Evolutionary conservation across 2,888 invertebrate species (phyloP).

Genomic region (Unio delphinus): DNA sequence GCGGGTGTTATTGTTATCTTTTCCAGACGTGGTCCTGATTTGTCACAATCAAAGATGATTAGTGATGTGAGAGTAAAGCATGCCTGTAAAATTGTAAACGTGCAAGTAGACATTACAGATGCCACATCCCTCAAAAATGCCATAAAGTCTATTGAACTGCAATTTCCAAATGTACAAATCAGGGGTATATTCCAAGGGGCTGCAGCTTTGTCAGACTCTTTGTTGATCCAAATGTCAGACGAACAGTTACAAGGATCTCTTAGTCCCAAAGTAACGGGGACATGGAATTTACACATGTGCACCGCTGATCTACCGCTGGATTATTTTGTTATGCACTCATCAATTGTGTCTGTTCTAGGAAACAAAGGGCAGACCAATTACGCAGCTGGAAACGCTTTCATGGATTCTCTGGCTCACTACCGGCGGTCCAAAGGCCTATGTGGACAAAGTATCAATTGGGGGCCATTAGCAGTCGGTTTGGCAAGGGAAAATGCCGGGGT

Average conservation of each 20-base stretch:
- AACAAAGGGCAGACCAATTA: slow-evolving; percentile 53
- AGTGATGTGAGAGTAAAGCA: slow-evolving; percentile 7
- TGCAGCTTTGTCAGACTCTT: slow-evolving; percentile 39
- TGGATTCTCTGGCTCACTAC: slow-evolving; percentile 48
- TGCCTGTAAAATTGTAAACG: slow-evolving; percentile 20
- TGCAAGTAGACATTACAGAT: slow-evolving; percentile 40
- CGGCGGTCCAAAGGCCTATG: slow-evolving; percentile 31
- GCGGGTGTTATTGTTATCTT: slow-evolving; percentile 39
- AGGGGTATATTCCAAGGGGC: slow-evolving; percentile 55
- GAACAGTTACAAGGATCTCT: slow-evolving; percentile 31
- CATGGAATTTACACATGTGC: slow-evolving; percentile 49
- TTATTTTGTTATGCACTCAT: slow-evolving; percentile 54
- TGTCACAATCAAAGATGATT: slow-evolving; percentile 21
- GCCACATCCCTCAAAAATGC: slow-evolving; percentile 20
- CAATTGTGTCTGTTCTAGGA: slow-evolving; percentile 49
- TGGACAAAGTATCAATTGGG: slow-evolving; percentile 56
- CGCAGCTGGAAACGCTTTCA: slow-evolving; percentile 53
- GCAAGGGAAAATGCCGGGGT: slow-evolving; percentile 16
- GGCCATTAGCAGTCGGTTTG: slow-evolving; percentile 48
- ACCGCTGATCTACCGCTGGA: slow-evolving; percentile 38
- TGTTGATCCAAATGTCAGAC: slow-evolving; percentile 28
- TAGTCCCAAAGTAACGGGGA: slow-evolving; percentile 49
- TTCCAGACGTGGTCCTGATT: slow-evolving; percentile 20
- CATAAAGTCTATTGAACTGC: slow-evolving; percentile 18
- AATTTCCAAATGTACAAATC: slow-evolving; percentile 14